Evolutionary conservation across 2,113 vertebrate species (phyloP).

Genomic region (Colossoma macropomum): DNA sequence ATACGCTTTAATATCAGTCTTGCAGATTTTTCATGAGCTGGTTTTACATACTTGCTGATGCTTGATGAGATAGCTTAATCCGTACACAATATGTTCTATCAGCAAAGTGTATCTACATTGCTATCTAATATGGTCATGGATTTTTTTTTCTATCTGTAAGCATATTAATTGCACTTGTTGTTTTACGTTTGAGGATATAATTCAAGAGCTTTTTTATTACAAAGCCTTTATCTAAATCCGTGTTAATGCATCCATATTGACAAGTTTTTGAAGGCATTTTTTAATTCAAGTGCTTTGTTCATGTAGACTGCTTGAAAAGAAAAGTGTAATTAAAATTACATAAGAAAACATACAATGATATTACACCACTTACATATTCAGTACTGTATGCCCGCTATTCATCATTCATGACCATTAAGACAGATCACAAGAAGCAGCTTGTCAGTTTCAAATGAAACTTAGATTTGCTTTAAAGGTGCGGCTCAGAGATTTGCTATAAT

Average conservation of each 20-base stretch:
- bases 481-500: conserved; percentile 76
- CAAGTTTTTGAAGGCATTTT: neutral
- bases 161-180: conserved; percentile 67
- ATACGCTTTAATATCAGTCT: neutral
- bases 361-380: neutral
- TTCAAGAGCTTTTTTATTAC: neutral
- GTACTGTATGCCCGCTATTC: conserved; percentile 63
- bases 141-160: conserved; percentile 71
- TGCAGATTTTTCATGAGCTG: conserved; percentile 3
- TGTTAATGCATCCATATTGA: neutral
- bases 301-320: neutral
- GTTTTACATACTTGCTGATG: conserved; percentile 69
- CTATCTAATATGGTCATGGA: conserved; percentile 71
- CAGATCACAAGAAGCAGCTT: conserved; percentile 70
- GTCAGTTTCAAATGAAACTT: conserved; percentile 68
- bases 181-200: conserved; percentile 7
- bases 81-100: conserved; percentile 78
- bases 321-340: conserved; percentile 13
- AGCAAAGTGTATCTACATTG: conserved; percentile 72
- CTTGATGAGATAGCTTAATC: conserved; percentile 76
- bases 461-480: conserved; percentile 72
- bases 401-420: conserved; percentile 59
- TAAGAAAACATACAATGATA: conserved; percentile 18
- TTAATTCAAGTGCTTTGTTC: conserved; percentile 7
- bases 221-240: conserved; percentile 6